Evolutionary conservation across 2,113 vertebrate genomes (phyloP).

Genomic region (Scatophagus argus): DNA sequence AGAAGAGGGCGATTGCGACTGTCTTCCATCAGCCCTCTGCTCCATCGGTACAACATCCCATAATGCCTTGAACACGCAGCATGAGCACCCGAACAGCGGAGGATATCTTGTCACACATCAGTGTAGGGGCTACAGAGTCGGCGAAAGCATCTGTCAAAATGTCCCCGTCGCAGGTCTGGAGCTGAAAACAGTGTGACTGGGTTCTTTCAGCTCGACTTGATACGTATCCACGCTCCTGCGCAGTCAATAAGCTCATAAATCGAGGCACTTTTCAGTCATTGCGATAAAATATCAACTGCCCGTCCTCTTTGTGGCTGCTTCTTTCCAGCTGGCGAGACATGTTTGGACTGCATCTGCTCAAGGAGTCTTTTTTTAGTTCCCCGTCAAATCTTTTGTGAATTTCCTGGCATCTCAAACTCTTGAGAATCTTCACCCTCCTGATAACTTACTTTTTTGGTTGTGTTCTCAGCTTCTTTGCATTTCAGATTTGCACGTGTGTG

Average conservation of each 20-base stretch:
- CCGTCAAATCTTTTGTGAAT: conserved; percentile 32
- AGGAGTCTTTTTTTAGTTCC: conserved; percentile 21
- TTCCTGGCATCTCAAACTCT: conserved; percentile 28
- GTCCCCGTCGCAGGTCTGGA: conserved; percentile 13
- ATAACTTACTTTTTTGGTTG: conserved; percentile 20
- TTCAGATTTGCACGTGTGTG: background rate
- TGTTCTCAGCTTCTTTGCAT: conserved; percentile 9
- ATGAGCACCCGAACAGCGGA: conserved; percentile 38
- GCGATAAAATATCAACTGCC: conserved; percentile 12
- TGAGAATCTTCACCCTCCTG: conserved; percentile 5
- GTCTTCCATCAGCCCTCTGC: conserved; percentile 70
- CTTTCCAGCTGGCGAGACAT: conserved; percentile 42
- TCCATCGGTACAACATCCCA: conserved; percentile 53
- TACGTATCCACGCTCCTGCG: conserved; percentile 1
- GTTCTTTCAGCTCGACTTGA: background rate
- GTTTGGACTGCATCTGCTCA: conserved; percentile 31
- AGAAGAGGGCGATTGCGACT: conserved; percentile 60
- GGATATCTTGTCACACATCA: conserved; percentile 57
- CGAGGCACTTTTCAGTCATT: conserved; percentile 19
- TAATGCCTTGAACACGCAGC: conserved; percentile 57
- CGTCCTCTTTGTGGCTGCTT: conserved; percentile 3
- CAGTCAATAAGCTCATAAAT: conserved; percentile 14
- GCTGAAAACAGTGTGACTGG: conserved; percentile 24
- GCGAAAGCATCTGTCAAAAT: conserved; percentile 8
- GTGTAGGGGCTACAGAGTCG: background rate